Evolutionary conservation across 2,797 vertebrate genomes (phyloP).

Genomic region (Heteromormyrus szaboi): DNA sequence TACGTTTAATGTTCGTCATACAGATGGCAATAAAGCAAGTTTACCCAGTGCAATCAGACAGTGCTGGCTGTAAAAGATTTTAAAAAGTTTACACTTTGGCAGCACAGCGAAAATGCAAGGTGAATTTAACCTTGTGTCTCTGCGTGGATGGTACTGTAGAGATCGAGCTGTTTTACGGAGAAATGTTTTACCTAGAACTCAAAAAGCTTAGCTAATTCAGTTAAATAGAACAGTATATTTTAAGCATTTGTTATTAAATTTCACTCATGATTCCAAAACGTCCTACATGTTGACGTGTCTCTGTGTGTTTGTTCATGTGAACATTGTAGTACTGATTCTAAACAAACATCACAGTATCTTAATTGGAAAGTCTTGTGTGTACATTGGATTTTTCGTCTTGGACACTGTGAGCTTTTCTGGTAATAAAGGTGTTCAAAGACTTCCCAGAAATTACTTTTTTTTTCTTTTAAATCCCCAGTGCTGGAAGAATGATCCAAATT

Average conservation of each 20-base stretch:
- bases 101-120: slow-evolving; percentile 14
- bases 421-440: background rate
- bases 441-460: background rate
- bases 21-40: slow-evolving; percentile 39
- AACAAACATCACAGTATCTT: background rate
- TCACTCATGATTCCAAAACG: background rate
- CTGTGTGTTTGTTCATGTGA: background rate
- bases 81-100: slow-evolving; percentile 24
- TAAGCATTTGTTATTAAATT: background rate
- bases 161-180: background rate
- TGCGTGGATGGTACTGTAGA: background rate
- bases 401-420: background rate
- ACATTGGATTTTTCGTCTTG: background rate
- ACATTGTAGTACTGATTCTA: background rate
- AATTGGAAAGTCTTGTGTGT: background rate
- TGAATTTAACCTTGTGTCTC: background rate
- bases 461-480: background rate
- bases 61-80: slow-evolving; percentile 29
- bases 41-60: slow-evolving; percentile 42
- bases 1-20: slow-evolving; percentile 36
- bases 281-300: background rate
- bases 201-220: background rate
- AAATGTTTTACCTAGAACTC: background rate
- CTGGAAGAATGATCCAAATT: background rate
- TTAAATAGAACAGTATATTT: background rate